phyloP scores from a whole-genome alignment of 2,797 vertebrate genomes.

The Halcyon leucocephala region DNA sequence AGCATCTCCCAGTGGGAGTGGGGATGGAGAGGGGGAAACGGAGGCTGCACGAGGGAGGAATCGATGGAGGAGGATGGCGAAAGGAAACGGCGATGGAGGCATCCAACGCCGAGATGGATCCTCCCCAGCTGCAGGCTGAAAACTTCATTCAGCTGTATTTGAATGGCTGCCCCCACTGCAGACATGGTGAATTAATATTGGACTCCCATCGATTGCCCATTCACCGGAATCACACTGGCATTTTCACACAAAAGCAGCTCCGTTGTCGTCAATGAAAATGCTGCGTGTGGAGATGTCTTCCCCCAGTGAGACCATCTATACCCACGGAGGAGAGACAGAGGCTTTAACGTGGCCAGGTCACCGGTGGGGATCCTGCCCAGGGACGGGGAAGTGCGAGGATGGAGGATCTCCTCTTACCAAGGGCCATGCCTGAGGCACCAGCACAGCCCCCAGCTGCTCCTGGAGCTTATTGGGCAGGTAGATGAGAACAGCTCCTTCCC shows the following conservation, averaged over 20 bases:
- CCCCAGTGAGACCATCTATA: rapidly evolving
- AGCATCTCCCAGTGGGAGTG: neutral
- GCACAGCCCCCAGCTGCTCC: neutral
- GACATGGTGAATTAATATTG: constrained; percentile 68
- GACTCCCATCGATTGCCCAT: constrained; percentile 70
- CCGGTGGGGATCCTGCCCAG: rapidly evolving
- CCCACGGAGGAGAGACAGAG: rapidly evolving
- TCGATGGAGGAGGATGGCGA: neutral
- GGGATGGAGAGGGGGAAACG: neutral
- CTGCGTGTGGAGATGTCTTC: rapidly evolving
- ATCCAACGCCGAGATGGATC: neutral
- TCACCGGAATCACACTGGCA: constrained; percentile 29
- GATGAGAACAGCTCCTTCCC: rapidly evolving
- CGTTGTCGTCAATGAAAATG: neutral
- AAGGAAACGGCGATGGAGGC: neutral
- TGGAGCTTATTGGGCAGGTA: rapidly evolving
- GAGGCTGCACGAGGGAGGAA: neutral
- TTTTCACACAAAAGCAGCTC: neutral
- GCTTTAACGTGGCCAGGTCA: rapidly evolving
- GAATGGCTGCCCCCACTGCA: neutral
- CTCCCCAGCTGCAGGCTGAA: neutral
- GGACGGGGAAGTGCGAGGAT: rapidly evolving
- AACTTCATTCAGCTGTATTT: constrained; percentile 19
- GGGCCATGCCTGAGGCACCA: neutral
- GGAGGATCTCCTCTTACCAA: rapidly evolving